Evolutionary conservation across 2,888 invertebrate genomes (phyloP).

Genomic region (Diaphora mendica): DNA sequence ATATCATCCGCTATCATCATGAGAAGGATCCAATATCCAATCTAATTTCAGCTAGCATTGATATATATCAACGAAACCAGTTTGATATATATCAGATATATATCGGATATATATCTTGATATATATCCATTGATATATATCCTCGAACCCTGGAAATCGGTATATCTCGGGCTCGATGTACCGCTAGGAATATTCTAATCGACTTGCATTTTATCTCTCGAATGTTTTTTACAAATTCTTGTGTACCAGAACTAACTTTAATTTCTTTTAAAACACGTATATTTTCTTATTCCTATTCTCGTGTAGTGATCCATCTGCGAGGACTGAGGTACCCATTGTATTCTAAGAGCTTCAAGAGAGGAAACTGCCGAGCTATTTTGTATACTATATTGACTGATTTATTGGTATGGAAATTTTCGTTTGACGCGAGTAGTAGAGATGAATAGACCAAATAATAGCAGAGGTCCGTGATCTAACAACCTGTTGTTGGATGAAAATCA

Average conservation of each 20-base stretch:
- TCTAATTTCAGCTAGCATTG: too few relatives aligned
- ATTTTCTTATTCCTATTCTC: not conserved
- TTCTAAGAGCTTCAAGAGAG: conserved; percentile 13
- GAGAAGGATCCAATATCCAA: too few relatives aligned
- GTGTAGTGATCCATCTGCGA: not conserved
- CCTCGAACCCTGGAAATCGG: too few relatives aligned
- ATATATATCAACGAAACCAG: too few relatives aligned
- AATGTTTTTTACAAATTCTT: too few relatives aligned
- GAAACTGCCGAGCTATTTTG: conserved; percentile 7
- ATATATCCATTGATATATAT: too few relatives aligned
- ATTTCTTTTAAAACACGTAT: not conserved
- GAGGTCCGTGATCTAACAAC: not conserved
- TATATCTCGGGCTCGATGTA: too few relatives aligned
- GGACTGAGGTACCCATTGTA: not conserved
- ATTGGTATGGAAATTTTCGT: conserved; percentile 12
- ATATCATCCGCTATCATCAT: too few relatives aligned
- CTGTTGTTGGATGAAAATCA: not conserved
- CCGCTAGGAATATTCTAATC: not conserved
- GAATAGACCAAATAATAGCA: not conserved
- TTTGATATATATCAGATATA: too few relatives aligned
- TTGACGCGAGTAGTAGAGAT: not conserved
- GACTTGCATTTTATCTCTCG: not conserved
- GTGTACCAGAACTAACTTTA: not conserved
- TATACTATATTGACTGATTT: conserved; percentile 10
- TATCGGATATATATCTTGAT: too few relatives aligned